Base-by-base conservation (phyloP, 2,113 vertebrate genomes). In the Trematocara variabile region DNA sequence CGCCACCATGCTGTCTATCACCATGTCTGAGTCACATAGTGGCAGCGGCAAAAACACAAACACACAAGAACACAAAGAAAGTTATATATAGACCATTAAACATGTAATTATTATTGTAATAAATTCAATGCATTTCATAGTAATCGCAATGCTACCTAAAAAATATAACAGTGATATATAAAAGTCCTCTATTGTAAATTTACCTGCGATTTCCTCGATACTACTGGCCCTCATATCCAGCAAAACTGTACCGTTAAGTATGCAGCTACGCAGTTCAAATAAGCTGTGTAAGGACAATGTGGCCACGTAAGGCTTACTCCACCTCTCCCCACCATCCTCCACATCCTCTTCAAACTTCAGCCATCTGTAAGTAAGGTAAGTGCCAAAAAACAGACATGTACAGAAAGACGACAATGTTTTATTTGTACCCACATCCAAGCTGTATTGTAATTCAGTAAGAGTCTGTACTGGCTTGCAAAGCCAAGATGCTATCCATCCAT, bases 301-400 rank as follows among this genome's bases (percentile, higher is more conserved):
- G 28, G 98, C 98, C 94, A 99, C 98, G 0, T 99, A 99, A 50
- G 98, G 98, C 54, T 99, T 99, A 93, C 98, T 98, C 98, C 98
- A 99, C 11, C 98, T 94, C 93, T 99, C 98, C 1, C 98, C 98
- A 0, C 98, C 98, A 7, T 99, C 98, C 94, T 99, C 98, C 86
- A 99, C 98, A 79, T 99, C 98, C 91, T 99, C 98, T 93, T 99
- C 98, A 90, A 99, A 99, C 90, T 99, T 99, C 81, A 95, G 82
- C 95, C 98, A 99, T 85, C 98, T 98, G 89, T 78, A 91, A 90
- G n/a, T 5, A 33, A 63, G 90, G n/a, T 5, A 33, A 63, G 68
- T 0, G 50, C 25, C 14, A 58, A 77, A n/a, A 65, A 65, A 5
- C 1, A 73, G 50, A 50, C 56, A 80, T 22, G 77, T 16, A 82